Evolutionary conservation across 1,140 invertebrate species (phyloP), one percentile per base, ranked within the genome.

Genomic region (Trypoxylus dichotomus): DNA sequence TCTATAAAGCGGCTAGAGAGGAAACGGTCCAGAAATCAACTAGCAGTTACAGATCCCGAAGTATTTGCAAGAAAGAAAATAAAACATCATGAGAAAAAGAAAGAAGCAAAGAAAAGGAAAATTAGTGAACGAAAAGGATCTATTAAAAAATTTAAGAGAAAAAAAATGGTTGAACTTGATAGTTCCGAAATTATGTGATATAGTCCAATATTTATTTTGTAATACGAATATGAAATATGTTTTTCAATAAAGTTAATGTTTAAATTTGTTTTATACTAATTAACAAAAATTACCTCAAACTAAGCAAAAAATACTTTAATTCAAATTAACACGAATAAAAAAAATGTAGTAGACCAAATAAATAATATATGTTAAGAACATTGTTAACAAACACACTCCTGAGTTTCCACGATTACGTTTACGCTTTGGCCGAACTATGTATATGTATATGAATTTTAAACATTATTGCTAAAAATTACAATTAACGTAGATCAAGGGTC

Each of bases 11-110:
- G 90, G 83, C 90, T 91, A 24, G 90, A 91, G 80, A 89, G 92
- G 78, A 95, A 93, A 81, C 90, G 90, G 79, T 81, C 87, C 25
- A 88, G 90, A 68, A 90, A 89, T 87, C 88, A 93, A 88, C 87
- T 91, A 85, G 90, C 90, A 82, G 91, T 96, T 0, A 91, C 90
- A 0, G 90, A 95, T 87, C 94, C 94, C 27, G 93, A 94, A 81
- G 87, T 90, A 79, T 92, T 92, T 32, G 94, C 93, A 0, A 93
- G 93, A 83, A 91, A 92, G 83, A 95, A 94, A 87, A 90, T 95
- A 5, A 91, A 91, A 71, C 90, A 91, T 78, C 92, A 95, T 80
- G 89, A 92, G 77, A 93, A 91, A 82, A 95, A 95, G 81, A 93
- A 93, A 82, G 90, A 91, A 77, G 86, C 91, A 0, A 94, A 92